phyloP scores from a whole-genome alignment of 2,113 vertebrate species.

The western clawed frog (Xenopus tropicalis) region DNA sequence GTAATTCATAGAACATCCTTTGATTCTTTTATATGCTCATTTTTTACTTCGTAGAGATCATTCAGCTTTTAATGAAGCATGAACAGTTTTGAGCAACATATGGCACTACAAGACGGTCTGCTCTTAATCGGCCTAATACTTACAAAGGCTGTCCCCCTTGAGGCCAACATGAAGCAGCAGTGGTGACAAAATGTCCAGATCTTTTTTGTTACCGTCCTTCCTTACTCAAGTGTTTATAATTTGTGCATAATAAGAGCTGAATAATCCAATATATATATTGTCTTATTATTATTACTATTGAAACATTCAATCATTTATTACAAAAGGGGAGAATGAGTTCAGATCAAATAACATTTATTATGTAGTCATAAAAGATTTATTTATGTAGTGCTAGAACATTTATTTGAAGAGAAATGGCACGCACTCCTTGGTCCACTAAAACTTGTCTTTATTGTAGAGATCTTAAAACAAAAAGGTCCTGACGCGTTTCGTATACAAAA shows the following conservation, averaged over 20 bases:
- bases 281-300: too few relatives aligned
- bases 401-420: too few relatives aligned
- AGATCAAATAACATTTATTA: too few relatives aligned
- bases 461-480: too few relatives aligned
- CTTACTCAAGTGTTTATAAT: neutral
- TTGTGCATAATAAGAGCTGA: neutral
- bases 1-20: slow-evolving; percentile 18
- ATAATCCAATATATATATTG: too few relatives aligned
- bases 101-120: slow-evolving; percentile 16
- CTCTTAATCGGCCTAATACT: slow-evolving; percentile 22
- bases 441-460: too few relatives aligned
- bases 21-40: slow-evolving; percentile 32
- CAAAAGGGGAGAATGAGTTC: too few relatives aligned
- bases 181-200: neutral
- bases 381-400: too few relatives aligned
- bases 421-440: too few relatives aligned
- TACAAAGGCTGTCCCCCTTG: slow-evolving; percentile 11
- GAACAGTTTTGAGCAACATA: slow-evolving; percentile 31
- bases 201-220: neutral
- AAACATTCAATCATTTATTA: too few relatives aligned
- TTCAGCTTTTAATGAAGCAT: slow-evolving; percentile 11
- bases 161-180: slow-evolving; percentile 14
- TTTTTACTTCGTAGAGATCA: slow-evolving; percentile 35
- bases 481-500: too few relatives aligned
- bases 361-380: too few relatives aligned